A percentile compares a stretch with the other conserved stretches of the same genome.
These are phyloP conservation scores for Podotricha telesiphe DNA, from an alignment of 2,888 invertebrate species.

Conservation along the genomic window DNA sequence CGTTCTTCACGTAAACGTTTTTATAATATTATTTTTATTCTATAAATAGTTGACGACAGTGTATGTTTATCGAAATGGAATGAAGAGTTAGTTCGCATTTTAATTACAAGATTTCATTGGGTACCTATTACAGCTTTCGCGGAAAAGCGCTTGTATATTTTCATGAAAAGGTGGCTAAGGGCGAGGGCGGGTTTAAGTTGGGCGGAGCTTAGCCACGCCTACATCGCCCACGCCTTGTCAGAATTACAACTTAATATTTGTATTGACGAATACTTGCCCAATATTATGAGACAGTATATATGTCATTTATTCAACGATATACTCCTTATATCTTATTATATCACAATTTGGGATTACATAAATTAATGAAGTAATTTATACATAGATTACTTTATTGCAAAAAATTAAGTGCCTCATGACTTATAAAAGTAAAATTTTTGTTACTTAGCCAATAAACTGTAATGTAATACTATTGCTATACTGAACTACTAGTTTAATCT, in stretches of 20 bases:
- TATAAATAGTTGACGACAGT: neutral
- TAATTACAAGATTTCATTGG: constrained; percentile 46
- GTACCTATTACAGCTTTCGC: constrained; percentile 50
- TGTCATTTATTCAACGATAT: constrained; percentile 3
- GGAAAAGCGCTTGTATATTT: constrained; percentile 66
- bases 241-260: constrained; percentile 67
- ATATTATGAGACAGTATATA: constrained; percentile 34
- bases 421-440: neutral
- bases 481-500: constrained; percentile 6
- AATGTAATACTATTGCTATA: too few species aligned
- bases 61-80: constrained; percentile 9
- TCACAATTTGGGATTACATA: neutral
- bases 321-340: too few species aligned
- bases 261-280: constrained; percentile 53
- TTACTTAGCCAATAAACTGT: constrained; percentile 13
- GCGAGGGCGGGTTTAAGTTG: constrained; percentile 76
- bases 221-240: constrained; percentile 73
- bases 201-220: constrained; percentile 80
- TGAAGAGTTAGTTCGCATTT: constrained; percentile 33
- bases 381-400: neutral
- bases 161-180: constrained; percentile 76
- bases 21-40: neutral
- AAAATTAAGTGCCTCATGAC: neutral
- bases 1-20: neutral
- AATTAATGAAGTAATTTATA: neutral